Evolutionary conservation across 2,113 vertebrate species (phyloP).

Genomic region (Madoqua kirkii): DNA sequence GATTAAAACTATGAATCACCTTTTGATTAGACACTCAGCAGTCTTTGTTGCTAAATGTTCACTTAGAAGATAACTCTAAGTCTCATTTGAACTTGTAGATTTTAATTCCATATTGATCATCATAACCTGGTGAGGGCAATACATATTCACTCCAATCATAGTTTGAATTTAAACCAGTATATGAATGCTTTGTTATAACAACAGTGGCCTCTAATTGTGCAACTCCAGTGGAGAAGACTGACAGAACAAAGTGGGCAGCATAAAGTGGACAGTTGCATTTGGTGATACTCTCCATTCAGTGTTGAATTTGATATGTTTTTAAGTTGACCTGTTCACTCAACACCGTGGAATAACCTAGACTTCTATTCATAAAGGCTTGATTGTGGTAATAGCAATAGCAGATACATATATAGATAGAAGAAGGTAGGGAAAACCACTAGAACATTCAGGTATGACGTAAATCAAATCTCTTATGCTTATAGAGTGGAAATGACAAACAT

Average conservation of each 20-base stretch:
- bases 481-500: neutral
- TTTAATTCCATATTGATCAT: constrained; percentile 73
- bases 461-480: neutral
- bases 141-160: neutral
- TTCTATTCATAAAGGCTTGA: neutral
- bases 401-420: neutral
- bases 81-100: constrained; percentile 76
- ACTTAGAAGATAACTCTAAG: constrained; percentile 73
- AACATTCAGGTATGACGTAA: neutral
- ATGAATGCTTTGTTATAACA: neutral
- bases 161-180: constrained; percentile 7
- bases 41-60: constrained; percentile 74
- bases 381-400: neutral
- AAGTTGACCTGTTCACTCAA: neutral
- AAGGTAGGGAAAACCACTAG: neutral
- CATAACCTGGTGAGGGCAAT: neutral
- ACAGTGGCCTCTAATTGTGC: neutral
- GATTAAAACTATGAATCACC: constrained; percentile 75
- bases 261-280: neutral
- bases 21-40: constrained; percentile 74
- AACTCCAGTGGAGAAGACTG: neutral
- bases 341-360: neutral
- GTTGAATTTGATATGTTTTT: neutral
- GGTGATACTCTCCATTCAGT: neutral
- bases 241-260: neutral